Evolutionary conservation across 2,113 vertebrate species (phyloP).

Genomic region (Passerina amoena): DNA sequence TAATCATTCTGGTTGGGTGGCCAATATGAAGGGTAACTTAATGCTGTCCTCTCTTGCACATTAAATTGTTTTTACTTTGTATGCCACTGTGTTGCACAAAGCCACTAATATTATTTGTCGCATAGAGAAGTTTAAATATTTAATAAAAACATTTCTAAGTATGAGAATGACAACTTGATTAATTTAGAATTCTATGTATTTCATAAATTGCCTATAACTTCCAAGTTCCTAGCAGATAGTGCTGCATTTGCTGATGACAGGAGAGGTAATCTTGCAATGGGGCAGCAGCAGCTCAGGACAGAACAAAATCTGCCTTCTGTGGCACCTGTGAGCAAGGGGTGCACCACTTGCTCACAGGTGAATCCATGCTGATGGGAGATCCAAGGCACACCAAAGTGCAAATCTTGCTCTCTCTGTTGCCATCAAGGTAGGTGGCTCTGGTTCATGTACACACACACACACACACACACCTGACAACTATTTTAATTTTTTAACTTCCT

Average conservation of each 20-base stretch:
- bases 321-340: not conserved
- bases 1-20: not conserved
- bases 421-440: not conserved
- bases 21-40: not conserved
- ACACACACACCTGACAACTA: not conserved
- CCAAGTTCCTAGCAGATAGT: not conserved
- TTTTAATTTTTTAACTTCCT: not conserved
- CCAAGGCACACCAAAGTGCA: not conserved
- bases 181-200: not conserved
- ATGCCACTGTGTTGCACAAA: not conserved
- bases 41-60: not conserved
- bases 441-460: not conserved
- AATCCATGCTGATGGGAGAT: not conserved
- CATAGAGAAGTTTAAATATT: constrained; percentile 22
- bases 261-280: not conserved
- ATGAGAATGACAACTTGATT: not conserved
- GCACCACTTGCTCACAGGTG: not conserved
- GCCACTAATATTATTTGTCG: not conserved
- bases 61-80: not conserved
- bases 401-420: not conserved
- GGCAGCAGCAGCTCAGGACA: not conserved
- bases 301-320: not conserved
- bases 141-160: constrained; percentile 53
- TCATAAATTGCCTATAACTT: not conserved
- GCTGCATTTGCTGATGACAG: not conserved